Conservation (phyloP, 2,797 vertebrate species). For the Chelonia mydas region DNA sequence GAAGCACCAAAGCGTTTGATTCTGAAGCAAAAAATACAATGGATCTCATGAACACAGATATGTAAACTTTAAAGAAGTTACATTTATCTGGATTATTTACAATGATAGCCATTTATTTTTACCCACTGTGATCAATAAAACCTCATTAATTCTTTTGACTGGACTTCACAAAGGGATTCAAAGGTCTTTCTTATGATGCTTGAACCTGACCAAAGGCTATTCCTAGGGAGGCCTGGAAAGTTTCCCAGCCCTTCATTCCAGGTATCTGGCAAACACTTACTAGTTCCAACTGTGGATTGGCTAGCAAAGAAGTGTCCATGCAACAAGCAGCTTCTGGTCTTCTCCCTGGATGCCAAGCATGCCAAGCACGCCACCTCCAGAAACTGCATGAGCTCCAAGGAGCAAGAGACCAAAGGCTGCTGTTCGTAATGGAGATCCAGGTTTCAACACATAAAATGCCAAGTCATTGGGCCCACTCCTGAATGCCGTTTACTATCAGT, state of each 20-base stretch:
- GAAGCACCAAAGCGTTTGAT: background rate
- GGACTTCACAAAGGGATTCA: background rate
- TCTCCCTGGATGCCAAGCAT: background rate
- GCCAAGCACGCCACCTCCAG: background rate
- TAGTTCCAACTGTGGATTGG: background rate
- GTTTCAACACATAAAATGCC: background rate
- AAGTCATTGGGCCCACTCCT: rapidly evolving
- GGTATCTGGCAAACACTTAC: background rate
- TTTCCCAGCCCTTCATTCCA: background rate
- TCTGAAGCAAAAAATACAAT: conserved; percentile 17
- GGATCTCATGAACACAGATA: background rate
- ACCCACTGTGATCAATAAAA: background rate
- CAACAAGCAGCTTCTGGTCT: background rate
- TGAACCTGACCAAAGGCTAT: background rate
- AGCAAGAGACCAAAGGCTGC: background rate
- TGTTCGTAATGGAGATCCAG: background rate
- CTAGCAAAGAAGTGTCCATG: background rate
- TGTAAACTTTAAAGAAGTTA: background rate
- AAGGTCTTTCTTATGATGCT: rapidly evolving
- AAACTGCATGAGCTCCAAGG: background rate
- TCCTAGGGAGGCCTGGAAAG: conserved; percentile 6
- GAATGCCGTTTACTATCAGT: background rate
- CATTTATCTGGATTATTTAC: background rate
- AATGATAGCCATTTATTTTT: background rate
- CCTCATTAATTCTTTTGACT: background rate